phyloP scores from a whole-genome alignment of 1,140 invertebrate species.

The Magallana angulata region DNA sequence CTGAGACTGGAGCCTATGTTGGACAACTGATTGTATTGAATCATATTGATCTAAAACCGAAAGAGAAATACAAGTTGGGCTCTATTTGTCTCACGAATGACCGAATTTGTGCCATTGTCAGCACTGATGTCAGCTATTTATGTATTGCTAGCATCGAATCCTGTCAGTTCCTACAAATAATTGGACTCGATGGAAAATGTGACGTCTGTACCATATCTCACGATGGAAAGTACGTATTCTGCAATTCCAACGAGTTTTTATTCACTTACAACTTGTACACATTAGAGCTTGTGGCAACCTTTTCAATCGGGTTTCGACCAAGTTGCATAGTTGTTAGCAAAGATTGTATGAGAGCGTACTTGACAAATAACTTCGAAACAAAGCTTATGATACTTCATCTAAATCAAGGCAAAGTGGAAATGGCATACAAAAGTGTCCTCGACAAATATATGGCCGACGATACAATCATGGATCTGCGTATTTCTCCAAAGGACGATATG shows the following conservation, averaged over 20 bases:
- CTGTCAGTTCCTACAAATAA: constrained; percentile 71
- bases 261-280: constrained; percentile 72
- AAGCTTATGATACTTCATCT: constrained; percentile 72
- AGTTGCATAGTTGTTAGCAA: constrained; percentile 64
- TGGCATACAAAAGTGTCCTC: constrained; percentile 71
- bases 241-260: constrained; percentile 72
- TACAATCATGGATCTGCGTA: constrained; percentile 60
- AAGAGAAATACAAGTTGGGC: constrained; percentile 72
- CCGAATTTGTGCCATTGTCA: constrained; percentile 70
- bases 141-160: constrained; percentile 72
- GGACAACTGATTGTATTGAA: constrained; percentile 77
- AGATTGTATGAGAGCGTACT: constrained; percentile 68
- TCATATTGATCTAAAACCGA: constrained; percentile 70
- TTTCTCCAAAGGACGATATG: constrained; percentile 67
- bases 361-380: constrained; percentile 67
- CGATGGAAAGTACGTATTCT: constrained; percentile 71
- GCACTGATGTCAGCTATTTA: constrained; percentile 72
- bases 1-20: constrained; percentile 70
- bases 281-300: constrained; percentile 67
- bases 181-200: constrained; percentile 71
- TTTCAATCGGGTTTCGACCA: constrained; percentile 66
- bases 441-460: constrained; percentile 68
- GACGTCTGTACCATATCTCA: constrained; percentile 72
- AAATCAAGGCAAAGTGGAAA: constrained; percentile 68
- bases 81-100: constrained; percentile 70